Percentiles rank a stretch among this genome's conserved stretches.
Conservation (phyloP, 2,113 vertebrate genomes). For the Butastur rufipennis region DNA sequence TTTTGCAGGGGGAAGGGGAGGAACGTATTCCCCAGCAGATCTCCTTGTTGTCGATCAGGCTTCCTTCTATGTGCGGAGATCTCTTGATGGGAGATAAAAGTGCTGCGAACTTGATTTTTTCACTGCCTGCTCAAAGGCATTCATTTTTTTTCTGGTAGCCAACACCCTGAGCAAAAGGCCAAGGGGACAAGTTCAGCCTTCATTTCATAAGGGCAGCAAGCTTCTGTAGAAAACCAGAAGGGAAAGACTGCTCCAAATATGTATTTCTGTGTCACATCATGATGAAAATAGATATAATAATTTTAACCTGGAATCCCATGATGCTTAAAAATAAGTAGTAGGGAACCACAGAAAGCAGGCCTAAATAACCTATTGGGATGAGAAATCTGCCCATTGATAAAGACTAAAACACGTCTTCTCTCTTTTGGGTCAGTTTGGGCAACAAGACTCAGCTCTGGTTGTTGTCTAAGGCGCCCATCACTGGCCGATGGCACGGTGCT, state of each 20-base stretch:
- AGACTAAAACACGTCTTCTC: neutral
- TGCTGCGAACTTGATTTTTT: neutral
- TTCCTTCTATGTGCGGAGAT: neutral
- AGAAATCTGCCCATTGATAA: neutral
- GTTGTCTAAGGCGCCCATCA: neutral
- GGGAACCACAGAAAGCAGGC: neutral
- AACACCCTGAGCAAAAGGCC: neutral
- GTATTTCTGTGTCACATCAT: neutral
- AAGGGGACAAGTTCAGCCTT: neutral
- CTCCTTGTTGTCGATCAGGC: neutral
- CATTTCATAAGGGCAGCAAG: neutral
- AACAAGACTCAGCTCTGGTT: neutral
- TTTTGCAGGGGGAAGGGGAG: neutral
- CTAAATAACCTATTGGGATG: neutral
- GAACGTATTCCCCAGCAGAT: neutral
- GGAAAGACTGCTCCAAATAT: neutral
- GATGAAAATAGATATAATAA: neutral
- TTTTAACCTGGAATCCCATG: neutral
- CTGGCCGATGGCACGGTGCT: neutral
- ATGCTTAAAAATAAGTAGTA: neutral
- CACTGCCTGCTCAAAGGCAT: neutral
- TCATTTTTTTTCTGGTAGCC: neutral
- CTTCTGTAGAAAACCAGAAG: neutral
- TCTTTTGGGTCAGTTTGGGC: neutral
- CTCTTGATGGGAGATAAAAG: neutral